Percentiles rank a stretch among this genome's conserved stretches.
These are phyloP conservation scores for Lapara coniferarum DNA, from an alignment of 2,888 invertebrate species.

Conservation along the genomic window DNA sequence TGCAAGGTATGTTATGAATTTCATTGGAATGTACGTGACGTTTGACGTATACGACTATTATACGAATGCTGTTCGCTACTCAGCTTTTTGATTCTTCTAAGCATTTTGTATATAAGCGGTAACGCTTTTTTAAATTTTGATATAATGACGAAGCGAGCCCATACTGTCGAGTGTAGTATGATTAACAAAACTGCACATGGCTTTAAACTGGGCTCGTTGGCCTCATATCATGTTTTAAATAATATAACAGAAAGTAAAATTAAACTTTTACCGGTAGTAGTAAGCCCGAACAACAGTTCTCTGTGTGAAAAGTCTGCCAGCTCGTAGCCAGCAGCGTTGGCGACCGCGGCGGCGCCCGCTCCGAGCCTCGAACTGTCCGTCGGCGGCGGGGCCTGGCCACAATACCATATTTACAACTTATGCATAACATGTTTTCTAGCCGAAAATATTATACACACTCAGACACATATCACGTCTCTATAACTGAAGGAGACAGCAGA, in stretches of 20 bases:
- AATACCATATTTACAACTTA: neutral
- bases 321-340: conserved; percentile 90
- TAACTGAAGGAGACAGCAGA: too few species aligned
- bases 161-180: too few species aligned
- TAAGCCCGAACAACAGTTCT: conserved; percentile 93
- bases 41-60: too few species aligned
- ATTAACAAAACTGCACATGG: too few species aligned
- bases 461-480: too few species aligned
- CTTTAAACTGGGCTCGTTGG: too few species aligned
- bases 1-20: conserved; percentile 69
- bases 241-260: too few species aligned
- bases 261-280: conserved; percentile 83
- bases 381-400: conserved; percentile 79
- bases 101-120: neutral
- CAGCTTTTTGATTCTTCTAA: neutral
- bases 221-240: too few species aligned
- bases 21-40: conserved; percentile 67
- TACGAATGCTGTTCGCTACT: conserved; percentile 4
- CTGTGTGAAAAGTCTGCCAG: conserved; percentile 91
- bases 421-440: neutral
- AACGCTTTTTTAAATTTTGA: too few species aligned
- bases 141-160: too few species aligned
- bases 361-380: conserved; percentile 79
- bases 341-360: conserved; percentile 85
- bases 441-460: too few species aligned